Evolutionary conservation across 2,113 vertebrate genomes (phyloP).

Genomic region (Globicephala melas): DNA sequence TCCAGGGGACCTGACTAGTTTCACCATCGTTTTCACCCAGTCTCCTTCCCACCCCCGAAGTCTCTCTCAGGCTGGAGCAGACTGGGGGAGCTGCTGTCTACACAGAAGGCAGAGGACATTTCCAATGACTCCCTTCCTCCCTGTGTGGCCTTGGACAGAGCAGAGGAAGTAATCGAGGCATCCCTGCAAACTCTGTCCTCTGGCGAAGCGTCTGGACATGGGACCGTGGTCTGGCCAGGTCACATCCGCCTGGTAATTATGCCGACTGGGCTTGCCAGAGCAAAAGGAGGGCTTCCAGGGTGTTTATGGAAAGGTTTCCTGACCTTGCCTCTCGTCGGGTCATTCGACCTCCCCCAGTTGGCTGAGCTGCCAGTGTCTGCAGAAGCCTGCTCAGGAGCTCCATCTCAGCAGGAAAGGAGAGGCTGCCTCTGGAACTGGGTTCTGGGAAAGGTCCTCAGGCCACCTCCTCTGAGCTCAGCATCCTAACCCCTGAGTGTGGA

Average conservation of each 20-base stretch:
- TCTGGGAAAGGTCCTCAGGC: neutral
- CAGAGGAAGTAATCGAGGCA: neutral
- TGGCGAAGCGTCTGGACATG: neutral
- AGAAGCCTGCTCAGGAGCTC: neutral
- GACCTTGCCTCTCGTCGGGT: neutral
- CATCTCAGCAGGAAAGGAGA: neutral
- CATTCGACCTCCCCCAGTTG: neutral
- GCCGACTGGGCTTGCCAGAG: neutral
- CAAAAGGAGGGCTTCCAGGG: neutral
- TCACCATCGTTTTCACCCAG: neutral
- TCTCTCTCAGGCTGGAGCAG: neutral
- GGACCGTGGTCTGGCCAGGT: neutral
- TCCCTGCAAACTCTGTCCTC: slow-evolving; percentile 1
- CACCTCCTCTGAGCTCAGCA: neutral
- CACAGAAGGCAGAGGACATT: neutral
- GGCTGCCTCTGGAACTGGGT: neutral
- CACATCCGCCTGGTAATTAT: neutral
- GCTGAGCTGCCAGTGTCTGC: neutral
- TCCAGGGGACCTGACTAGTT: neutral
- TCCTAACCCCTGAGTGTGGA: neutral
- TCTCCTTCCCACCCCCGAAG: neutral
- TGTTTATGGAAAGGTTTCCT: neutral
- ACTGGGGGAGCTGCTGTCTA: neutral
- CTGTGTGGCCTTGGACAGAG: neutral
- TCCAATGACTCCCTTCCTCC: neutral